Conservation (phyloP, 53 echinoderm and acorn worm species). For the Paelopatides confundens region DNA sequence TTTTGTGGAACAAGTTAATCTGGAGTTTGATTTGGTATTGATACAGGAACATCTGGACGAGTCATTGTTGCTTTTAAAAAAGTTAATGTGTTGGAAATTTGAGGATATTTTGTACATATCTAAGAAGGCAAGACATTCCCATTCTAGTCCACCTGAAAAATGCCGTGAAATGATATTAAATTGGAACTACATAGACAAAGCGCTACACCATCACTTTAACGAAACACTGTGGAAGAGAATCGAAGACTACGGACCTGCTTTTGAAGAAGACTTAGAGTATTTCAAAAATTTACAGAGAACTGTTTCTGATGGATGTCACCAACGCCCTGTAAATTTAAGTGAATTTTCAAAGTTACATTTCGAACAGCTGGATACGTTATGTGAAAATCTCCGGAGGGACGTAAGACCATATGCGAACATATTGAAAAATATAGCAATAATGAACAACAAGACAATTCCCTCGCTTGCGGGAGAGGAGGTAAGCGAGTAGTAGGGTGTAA, state of each 20-base stretch:
- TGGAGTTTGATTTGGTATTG: background rate
- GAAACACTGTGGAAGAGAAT: background rate
- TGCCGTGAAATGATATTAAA: background rate
- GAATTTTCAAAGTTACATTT: background rate
- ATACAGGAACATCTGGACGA: constrained; percentile 15
- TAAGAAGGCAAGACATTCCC: background rate
- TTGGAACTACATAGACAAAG: background rate
- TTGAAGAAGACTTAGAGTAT: background rate
- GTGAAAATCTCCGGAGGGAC: constrained; percentile 9
- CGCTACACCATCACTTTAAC: background rate
- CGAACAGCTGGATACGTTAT: background rate
- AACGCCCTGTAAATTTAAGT: background rate
- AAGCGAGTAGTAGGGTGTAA: too few relatives aligned
- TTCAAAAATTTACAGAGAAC: background rate
- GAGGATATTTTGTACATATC: constrained; percentile 2
- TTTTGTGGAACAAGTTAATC: background rate
- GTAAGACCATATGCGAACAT: constrained; percentile 10
- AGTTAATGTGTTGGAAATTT: constrained; percentile 20
- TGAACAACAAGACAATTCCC: too few relatives aligned
- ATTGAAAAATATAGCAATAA: background rate
- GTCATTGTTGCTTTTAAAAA: constrained; percentile 1
- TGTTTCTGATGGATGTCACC: background rate
- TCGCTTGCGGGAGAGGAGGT: too few relatives aligned
- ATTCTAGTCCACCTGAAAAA: background rate
- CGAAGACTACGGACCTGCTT: background rate